phyloP scores from a whole-genome alignment of 1,140 invertebrate species.

The Acromyrmex echinatior region DNA sequence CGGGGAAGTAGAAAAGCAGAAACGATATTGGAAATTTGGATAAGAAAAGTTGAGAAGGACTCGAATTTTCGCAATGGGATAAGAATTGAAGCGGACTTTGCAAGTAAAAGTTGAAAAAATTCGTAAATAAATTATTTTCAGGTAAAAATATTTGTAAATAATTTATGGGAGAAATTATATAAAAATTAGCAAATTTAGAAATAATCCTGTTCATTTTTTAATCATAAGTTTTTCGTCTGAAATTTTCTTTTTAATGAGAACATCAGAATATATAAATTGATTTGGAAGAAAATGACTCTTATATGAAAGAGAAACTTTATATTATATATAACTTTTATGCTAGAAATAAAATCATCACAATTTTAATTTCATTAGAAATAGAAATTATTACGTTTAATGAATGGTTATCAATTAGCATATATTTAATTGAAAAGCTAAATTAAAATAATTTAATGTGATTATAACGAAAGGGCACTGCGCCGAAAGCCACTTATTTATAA shows the following conservation, averaged over 20 bases:
- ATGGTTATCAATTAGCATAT: neutral
- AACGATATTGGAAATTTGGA: constrained; percentile 54
- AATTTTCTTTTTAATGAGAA: neutral
- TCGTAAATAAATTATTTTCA: neutral
- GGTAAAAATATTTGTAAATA: neutral
- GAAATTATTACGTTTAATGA: constrained; percentile 27
- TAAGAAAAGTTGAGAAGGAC: constrained; percentile 3
- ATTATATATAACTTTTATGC: neutral
- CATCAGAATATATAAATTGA: neutral
- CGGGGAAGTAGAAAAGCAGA: constrained; percentile 21
- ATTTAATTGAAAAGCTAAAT: constrained; percentile 8
- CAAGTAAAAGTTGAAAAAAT: neutral
- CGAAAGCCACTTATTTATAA: constrained; percentile 75
- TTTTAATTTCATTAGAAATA: neutral
- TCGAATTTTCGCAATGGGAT: constrained; percentile 38
- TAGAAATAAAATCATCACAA: neutral
- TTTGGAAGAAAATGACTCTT: neutral
- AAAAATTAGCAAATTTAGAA: neutral
- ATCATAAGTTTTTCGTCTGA: neutral
- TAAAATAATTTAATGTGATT: constrained; percentile 37
- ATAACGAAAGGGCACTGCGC: neutral
- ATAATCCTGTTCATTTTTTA: neutral
- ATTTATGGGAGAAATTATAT: neutral
- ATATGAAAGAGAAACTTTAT: neutral
- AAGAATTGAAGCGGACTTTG: constrained; percentile 35